These are phyloP conservation scores for Coryphaenoides rupestris DNA, from an alignment of 2,113 vertebrate species.

Conservation along the genomic window DNA sequence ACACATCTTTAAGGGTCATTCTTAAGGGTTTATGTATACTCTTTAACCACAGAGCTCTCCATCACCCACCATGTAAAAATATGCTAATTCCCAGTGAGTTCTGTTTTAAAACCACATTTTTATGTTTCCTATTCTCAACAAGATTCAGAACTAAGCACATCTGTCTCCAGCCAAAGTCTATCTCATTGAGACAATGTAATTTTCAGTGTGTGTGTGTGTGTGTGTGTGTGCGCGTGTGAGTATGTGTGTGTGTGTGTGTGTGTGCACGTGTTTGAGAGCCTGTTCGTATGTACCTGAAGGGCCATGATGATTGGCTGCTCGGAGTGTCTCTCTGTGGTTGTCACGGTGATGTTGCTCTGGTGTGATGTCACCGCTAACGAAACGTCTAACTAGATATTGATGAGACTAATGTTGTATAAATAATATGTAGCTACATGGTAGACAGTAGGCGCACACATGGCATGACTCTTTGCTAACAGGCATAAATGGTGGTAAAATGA, in stretches of 20 bases:
- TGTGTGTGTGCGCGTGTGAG: constrained; percentile 6
- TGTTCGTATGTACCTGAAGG: constrained; percentile 26
- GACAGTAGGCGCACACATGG: not conserved
- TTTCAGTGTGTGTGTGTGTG: constrained; percentile 30
- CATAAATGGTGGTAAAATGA: not conserved
- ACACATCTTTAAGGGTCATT: no score
- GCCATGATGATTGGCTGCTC: constrained; percentile 34
- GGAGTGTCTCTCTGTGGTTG: constrained; percentile 33
- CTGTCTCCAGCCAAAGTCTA: constrained; percentile 39
- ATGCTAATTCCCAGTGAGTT: not conserved
- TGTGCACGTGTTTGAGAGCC: constrained; percentile 30
- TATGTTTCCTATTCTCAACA: constrained; percentile 4
- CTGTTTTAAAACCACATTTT: not conserved
- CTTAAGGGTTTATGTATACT: not conserved
- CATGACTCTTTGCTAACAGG: not conserved
- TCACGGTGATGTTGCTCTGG: constrained; percentile 45
- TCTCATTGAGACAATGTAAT: constrained; percentile 54
- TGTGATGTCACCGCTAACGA: constrained; percentile 56
- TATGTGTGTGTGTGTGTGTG: constrained; percentile 42
- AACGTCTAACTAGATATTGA: constrained; percentile 55
- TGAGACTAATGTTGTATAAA: constrained; percentile 47
- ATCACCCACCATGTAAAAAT: not conserved
- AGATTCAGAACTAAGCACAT: not conserved
- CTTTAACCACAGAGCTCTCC: constrained; percentile 9
- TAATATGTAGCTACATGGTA: not conserved